Percentiles rank a stretch among this genome's conserved stretches.
Conservation (phyloP, 2,888 invertebrate species). For the Pardosa pseudoannulata region DNA sequence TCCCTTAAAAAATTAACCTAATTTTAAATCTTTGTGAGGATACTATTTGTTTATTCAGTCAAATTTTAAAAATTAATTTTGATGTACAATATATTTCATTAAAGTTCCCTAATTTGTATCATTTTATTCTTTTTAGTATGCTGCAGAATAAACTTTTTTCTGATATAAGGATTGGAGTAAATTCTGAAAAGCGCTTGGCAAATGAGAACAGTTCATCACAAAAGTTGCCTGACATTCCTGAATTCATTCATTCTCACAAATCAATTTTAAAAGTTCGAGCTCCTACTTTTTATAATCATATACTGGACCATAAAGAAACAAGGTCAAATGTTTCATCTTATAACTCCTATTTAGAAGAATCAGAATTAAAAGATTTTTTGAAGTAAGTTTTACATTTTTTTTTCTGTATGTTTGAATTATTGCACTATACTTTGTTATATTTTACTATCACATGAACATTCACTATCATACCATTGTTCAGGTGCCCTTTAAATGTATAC, state of each 20-base stretch:
- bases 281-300: slow-evolving; percentile 67
- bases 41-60: no score
- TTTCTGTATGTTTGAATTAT: no score
- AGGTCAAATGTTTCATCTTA: slow-evolving; percentile 30
- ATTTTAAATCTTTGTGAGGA: no score
- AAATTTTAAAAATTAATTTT: no score
- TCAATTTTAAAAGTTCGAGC: slow-evolving; percentile 67
- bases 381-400: slow-evolving; percentile 22
- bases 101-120: no score
- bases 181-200: slow-evolving; percentile 28
- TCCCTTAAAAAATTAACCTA: no score
- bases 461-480: no score
- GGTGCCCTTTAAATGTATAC: no score
- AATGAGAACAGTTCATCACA: slow-evolving; percentile 30
- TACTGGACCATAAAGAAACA: slow-evolving; percentile 55
- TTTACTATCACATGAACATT: no score
- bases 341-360: slow-evolving; percentile 53
- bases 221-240: slow-evolving; percentile 24
- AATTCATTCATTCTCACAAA: slow-evolving; percentile 46
- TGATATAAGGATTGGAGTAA: slow-evolving; percentile 63
- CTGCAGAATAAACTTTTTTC: slow-evolving; percentile 67
- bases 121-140: slow-evolving; percentile 65
- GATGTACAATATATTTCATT: no score
- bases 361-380: slow-evolving; percentile 56
- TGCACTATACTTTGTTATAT: no score